Evolutionary conservation across 2,888 invertebrate species (phyloP), one percentile per base, ranked within the genome.

Genomic region (Aethes cnicana): DNA sequence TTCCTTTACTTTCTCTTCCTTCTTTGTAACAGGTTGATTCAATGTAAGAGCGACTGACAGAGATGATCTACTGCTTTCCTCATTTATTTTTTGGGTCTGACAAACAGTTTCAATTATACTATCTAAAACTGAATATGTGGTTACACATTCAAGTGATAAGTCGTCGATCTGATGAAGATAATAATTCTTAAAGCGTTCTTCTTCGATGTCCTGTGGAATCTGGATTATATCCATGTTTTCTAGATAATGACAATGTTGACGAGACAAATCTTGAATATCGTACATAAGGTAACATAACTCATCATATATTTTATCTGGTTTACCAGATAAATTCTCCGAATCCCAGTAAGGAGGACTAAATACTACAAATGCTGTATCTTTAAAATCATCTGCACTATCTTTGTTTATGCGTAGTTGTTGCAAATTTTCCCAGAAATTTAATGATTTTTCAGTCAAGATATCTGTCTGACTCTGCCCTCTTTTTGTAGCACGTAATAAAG

Each of bases 241-340:
- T 50, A 91, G 68, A 64, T 89, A 92, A 59, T 84, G 74, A 2
- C 37, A 30, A 63, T 91, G 90, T 59, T 91, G 90, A 53, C 88
- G 69, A 4, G 77, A 75, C 36, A 91, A 75, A 59, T 92, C 91
- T 64, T 91, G 87, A 30, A 91, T 69, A 63, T 91, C 91, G 54
- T 91, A 91, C 69, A 91, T 76, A 3, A 90, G 75, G 54, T 68
- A 88, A 59, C 90, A 90, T 18, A 91, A 55, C 56, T 87, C 85
- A 53, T 91, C 88, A 63, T 92, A 91, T 50, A 91, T 80, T 59
- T 81, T 81, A 58, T 81, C 81, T 26, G 80, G 64, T 53, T 62
- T 67, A 2, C 79, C 82, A 16, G 82, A 74, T 43, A 85, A 66
- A 8, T 56, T 63, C 14, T 81, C 77, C 0, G 63, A 36, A 41